Conservation (phyloP, 2,888 invertebrate genomes). For the Cepaea hortensis region DNA sequence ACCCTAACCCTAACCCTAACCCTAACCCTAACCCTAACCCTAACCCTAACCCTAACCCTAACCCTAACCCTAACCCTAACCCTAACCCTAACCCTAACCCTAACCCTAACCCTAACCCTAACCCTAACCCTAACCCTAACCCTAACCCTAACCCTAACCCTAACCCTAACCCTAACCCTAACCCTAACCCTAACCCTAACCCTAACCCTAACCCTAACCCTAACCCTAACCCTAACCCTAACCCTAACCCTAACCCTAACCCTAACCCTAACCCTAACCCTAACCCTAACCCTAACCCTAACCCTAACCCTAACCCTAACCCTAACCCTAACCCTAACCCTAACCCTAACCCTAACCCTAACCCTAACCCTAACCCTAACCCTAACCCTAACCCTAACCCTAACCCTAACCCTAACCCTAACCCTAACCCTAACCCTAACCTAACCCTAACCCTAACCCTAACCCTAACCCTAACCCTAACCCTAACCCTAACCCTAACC, state of each 20-base stretch:
- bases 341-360: conserved; percentile 13
- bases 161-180: conserved; percentile 39
- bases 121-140: conserved; percentile 50
- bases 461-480: not conserved
- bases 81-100: conserved; percentile 10
- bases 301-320: conserved; percentile 15
- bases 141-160: conserved; percentile 42
- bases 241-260: conserved; percentile 12
- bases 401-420: conserved; percentile 39
- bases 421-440: conserved; percentile 26
- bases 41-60: conserved; percentile 13
- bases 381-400: conserved; percentile 46
- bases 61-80: conserved; percentile 38
- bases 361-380: conserved; percentile 42
- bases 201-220: conserved; percentile 40
- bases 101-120: conserved; percentile 37
- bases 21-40: not conserved
- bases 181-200: conserved; percentile 22
- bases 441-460: conserved; percentile 27
- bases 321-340: conserved; percentile 11
- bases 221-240: conserved; percentile 39
- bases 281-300: conserved; percentile 3
- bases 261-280: conserved; percentile 9
- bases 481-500: not conserved
- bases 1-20: conserved; percentile 36